phyloP scores from a whole-genome alignment of 2,113 vertebrate genomes.

The Hemiprocne comata region DNA sequence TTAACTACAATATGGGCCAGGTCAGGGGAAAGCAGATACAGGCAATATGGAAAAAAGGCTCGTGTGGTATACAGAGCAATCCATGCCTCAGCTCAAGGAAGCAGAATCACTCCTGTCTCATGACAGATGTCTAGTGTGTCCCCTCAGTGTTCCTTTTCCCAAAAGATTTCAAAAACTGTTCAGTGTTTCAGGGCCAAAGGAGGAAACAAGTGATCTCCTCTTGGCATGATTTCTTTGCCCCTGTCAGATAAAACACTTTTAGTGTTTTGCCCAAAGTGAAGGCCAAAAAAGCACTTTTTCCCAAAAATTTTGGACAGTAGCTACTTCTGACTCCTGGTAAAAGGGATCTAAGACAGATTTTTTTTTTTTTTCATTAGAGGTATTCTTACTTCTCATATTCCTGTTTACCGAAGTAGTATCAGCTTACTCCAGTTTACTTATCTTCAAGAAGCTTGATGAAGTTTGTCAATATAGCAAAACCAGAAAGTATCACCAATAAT shows the following conservation, averaged over 20 bases:
- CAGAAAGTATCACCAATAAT: neutral
- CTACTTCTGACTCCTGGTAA: neutral
- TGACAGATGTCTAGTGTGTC: neutral
- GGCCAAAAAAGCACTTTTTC: fast-evolving
- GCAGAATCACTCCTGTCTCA: neutral
- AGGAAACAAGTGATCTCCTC: neutral
- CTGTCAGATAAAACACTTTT: neutral
- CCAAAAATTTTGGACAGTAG: neutral
- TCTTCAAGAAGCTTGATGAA: neutral
- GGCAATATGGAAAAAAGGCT: neutral
- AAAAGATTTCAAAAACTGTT: neutral
- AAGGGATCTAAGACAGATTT: neutral
- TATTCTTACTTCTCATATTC: neutral
- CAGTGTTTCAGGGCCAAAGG: neutral
- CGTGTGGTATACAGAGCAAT: neutral
- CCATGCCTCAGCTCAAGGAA: neutral
- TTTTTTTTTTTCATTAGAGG: neutral
- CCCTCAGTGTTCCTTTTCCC: neutral
- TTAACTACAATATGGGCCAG: neutral
- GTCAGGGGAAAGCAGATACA: neutral
- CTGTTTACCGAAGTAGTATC: neutral
- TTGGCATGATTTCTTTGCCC: neutral
- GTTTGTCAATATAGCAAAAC: neutral
- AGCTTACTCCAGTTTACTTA: neutral
- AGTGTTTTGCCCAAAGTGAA: neutral